Percentiles rank a stretch among this genome's conserved stretches.
Conservation (phyloP, 2,888 invertebrate species). For the Phania funesta region DNA sequence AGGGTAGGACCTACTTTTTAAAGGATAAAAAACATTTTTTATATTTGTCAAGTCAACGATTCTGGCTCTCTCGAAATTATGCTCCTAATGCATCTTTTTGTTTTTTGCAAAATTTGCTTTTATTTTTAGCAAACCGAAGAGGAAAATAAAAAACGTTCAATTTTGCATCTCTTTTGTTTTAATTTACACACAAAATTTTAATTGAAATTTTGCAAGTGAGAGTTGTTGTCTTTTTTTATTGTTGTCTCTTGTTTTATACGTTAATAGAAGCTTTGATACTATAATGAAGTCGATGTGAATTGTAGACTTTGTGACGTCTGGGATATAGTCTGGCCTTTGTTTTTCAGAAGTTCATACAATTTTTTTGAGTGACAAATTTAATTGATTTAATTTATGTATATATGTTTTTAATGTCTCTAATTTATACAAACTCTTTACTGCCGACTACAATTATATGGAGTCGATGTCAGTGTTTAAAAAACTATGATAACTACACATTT, state of each 20-base stretch:
- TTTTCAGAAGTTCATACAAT: conserved; percentile 13
- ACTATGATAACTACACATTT: too few species aligned
- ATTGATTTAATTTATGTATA: not conserved
- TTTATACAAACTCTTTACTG: too few species aligned
- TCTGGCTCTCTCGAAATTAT: not conserved
- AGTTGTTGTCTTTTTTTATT: not conserved
- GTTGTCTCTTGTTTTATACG: not conserved
- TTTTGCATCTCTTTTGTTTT: not conserved
- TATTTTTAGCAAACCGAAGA: not conserved
- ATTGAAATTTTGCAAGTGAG: not conserved
- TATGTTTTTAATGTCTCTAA: not conserved
- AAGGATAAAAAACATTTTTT: not conserved
- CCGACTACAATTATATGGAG: too few species aligned
- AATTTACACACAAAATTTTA: not conserved
- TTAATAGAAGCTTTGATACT: too few species aligned
- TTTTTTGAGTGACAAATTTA: not conserved
- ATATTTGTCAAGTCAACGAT: not conserved
- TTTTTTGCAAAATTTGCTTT: not conserved
- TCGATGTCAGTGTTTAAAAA: too few species aligned
- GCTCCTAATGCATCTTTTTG: not conserved
- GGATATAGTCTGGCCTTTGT: conserved; percentile 28
- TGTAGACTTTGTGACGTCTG: conserved; percentile 50
- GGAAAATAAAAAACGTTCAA: too few species aligned
- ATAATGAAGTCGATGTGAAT: too few species aligned
- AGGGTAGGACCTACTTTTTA: conserved; percentile 70